Base-by-base conservation (phyloP, 2,797 vertebrate species). In the Champsocephalus esox region DNA sequence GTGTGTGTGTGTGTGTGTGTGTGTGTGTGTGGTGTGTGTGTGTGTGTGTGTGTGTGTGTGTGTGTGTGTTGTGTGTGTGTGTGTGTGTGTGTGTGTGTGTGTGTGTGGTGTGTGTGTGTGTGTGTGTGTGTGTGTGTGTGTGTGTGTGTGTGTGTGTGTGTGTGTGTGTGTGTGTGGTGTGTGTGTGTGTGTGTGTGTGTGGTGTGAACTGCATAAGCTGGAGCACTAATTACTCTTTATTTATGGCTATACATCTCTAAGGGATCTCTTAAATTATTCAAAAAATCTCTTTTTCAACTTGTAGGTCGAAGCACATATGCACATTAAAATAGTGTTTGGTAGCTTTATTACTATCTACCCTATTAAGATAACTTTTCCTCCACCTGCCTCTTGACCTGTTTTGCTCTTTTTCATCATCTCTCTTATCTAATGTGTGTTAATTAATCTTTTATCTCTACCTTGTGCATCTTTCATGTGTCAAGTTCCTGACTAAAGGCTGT, bases 401-500 rank as follows among this genome's bases (percentile, higher is more conserved):
- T 45, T 16, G 24, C 38, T 32, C 0, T 41, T 51, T 52, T 34
- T 73, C n/a, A 44, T 61, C 13, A 41, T 56, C 9, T 56, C 5
- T 50, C 48, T 4, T 58, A n/a, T 67, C 41, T 65, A 13, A 0
- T 13, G 51, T 11, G 34, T 75, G 51, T 49, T 45, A 49, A 28
- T 34, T 13, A 32, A 43, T 71, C 19, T 57, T 54, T 77, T 46
- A 48, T 44, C 51, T 49, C 4, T 52, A 2, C 64, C 55, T 38
- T 66, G n/a, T 71, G 12, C 7, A 6, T 63, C 60, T 57, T 45
- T 60, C 34, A 12, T 24, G 1, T 55, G 19, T 77, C 48, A 90
- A 99, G 98, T 91, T 96, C 28, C 95, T 98, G 81, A 98, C 97
- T 9, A 99, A 98, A 82, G 98, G 98, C 72, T 99, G 97, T 65